These are phyloP conservation scores for Mormyrus proboscirostris DNA, from an alignment of 2,797 vertebrate genomes.

Conservation along the genomic window DNA sequence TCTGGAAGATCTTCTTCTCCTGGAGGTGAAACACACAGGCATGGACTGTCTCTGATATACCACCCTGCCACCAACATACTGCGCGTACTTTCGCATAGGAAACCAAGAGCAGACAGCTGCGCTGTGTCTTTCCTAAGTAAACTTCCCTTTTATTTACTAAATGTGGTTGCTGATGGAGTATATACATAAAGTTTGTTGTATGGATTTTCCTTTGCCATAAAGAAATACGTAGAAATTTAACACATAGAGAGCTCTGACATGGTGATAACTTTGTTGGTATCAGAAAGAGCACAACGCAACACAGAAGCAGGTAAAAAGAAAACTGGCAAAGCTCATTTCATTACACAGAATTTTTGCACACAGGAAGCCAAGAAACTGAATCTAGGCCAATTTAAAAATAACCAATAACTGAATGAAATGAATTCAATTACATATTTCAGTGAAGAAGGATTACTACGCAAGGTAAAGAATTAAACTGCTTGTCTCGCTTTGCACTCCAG, in stretches of 20 bases:
- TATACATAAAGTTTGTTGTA: neutral
- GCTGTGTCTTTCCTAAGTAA: neutral
- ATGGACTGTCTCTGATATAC: neutral
- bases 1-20: constrained; percentile 98
- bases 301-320: neutral
- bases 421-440: neutral
- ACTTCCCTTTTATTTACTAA: neutral
- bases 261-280: neutral
- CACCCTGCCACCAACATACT: neutral
- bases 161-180: neutral
- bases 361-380: neutral
- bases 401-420: neutral
- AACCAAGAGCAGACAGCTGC: neutral
- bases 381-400: neutral
- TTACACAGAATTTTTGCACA: neutral
- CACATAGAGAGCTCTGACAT: neutral
- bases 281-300: neutral
- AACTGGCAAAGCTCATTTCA: neutral
- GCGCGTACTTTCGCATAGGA: neutral
- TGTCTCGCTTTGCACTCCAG: neutral
- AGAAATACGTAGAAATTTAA: neutral
- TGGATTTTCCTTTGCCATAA: neutral
- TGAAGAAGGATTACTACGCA: neutral
- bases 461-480: neutral
- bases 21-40: constrained; percentile 40